A percentile compares a stretch with the other conserved stretches of the same genome.
Conservation (phyloP, 2,888 invertebrate species). For the Tricholauxania praeusta region DNA sequence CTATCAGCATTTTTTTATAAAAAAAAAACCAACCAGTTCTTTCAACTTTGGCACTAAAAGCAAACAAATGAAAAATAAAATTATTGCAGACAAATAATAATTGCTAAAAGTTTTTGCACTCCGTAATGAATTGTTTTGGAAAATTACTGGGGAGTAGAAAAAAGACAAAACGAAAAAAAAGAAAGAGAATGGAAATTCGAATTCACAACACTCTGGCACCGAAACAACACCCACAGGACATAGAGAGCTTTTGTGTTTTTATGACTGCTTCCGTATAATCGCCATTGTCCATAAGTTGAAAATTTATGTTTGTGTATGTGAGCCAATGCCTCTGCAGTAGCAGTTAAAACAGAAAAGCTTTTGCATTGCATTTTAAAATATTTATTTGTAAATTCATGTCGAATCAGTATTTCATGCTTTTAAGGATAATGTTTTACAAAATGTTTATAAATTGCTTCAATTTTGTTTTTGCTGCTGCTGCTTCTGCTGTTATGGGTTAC, state of each 20-base stretch:
- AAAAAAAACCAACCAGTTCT: too few relatives aligned
- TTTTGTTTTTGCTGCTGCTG: neutral
- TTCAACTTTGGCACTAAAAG: too few relatives aligned
- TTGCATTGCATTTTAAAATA: neutral
- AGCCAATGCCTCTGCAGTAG: too few relatives aligned
- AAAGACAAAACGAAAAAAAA: too few relatives aligned
- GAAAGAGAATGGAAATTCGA: too few relatives aligned
- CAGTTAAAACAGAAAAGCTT: too few relatives aligned
- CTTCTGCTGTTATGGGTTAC: too few relatives aligned
- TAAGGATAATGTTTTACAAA: slow-evolving; percentile 17
- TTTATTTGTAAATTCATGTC: slow-evolving; percentile 15
- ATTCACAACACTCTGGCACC: too few relatives aligned
- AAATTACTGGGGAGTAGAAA: slow-evolving; percentile 7
- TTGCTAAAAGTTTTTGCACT: slow-evolving; percentile 24
- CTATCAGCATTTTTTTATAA: too few relatives aligned
- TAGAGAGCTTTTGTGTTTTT: slow-evolving; percentile 12
- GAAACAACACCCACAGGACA: too few relatives aligned
- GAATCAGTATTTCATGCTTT: slow-evolving; percentile 24
- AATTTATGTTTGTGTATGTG: slow-evolving; percentile 1
- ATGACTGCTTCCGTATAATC: slow-evolving; percentile 2
- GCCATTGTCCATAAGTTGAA: slow-evolving; percentile 12
- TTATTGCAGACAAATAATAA: neutral
- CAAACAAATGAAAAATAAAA: too few relatives aligned
- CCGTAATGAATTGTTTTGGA: slow-evolving; percentile 29
- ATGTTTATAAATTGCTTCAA: slow-evolving; percentile 29